These are phyloP conservation scores for Asarcornis scutulata DNA, from an alignment of 2,113 vertebrate species.

Conservation along the genomic window DNA sequence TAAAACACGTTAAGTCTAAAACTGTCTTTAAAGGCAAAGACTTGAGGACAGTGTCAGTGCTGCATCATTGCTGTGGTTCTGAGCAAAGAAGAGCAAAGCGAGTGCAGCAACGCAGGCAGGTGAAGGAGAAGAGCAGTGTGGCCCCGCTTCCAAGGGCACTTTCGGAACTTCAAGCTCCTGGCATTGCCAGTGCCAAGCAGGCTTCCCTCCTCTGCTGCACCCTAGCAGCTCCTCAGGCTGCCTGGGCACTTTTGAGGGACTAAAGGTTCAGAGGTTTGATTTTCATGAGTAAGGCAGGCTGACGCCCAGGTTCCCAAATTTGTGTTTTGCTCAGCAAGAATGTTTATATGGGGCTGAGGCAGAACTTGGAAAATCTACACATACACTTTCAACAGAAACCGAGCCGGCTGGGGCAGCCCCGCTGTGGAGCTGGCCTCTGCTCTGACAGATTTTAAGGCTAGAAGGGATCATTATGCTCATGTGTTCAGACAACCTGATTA, in stretches of 20 bases:
- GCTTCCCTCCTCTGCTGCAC: background rate
- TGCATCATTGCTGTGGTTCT: background rate
- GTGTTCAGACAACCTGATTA: background rate
- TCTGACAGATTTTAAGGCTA: background rate
- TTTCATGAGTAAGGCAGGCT: background rate
- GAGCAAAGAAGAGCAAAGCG: no score
- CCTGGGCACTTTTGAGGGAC: background rate
- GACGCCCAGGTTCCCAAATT: background rate
- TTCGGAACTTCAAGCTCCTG: rapidly evolving
- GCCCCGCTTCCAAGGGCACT: rapidly evolving
- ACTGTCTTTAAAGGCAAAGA: background rate
- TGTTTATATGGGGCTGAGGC: rapidly evolving
- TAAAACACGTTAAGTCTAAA: background rate
- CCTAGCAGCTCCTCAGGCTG: no score
- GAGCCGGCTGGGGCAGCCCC: rapidly evolving
- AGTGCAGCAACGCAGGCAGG: rapidly evolving
- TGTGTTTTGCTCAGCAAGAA: background rate
- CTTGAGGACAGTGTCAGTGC: background rate
- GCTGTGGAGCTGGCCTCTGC: rapidly evolving
- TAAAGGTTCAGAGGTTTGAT: background rate
- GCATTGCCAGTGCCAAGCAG: rapidly evolving
- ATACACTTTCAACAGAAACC: rapidly evolving
- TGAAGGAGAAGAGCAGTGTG: rapidly evolving
- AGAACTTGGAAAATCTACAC: no score
- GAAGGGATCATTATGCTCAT: background rate